Conservation (phyloP, 2,888 invertebrate species). For the Blastobasis adustella region DNA sequence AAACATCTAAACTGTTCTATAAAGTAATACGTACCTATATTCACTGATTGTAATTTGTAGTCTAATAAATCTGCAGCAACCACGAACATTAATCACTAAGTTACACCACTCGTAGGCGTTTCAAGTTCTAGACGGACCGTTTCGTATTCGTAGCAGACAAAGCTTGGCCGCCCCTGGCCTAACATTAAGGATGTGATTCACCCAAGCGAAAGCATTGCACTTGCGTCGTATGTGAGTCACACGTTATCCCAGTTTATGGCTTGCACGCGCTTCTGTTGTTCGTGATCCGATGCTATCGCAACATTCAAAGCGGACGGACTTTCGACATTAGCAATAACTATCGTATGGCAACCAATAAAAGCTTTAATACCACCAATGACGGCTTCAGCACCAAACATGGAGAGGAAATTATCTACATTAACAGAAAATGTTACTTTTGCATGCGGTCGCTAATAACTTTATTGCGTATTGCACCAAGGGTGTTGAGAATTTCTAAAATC, state of each 20-base stretch:
- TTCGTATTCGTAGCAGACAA: constrained; percentile 21
- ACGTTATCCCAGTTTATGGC: constrained; percentile 56
- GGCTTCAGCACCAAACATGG: constrained; percentile 3
- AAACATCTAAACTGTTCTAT: no score
- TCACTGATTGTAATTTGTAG: no score
- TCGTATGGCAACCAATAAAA: constrained; percentile 11
- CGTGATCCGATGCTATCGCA: constrained; percentile 29
- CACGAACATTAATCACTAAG: no score
- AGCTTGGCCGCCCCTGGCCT: constrained; percentile 16
- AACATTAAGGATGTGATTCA: constrained; percentile 56
- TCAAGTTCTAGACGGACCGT: no score
- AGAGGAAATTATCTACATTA: constrained; percentile 13
- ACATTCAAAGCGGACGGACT: constrained; percentile 42
- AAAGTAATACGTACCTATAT: no score
- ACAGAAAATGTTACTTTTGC: constrained; percentile 8
- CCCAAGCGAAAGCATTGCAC: constrained; percentile 35
- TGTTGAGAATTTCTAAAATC: constrained; percentile 5
- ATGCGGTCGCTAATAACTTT: constrained; percentile 5
- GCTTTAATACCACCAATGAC: constrained; percentile 10
- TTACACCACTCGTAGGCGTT: no score
- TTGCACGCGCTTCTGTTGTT: constrained; percentile 35
- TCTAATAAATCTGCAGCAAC: no score
- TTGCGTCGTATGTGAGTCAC: constrained; percentile 41
- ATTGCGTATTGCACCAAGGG: neutral
- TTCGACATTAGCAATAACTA: constrained; percentile 38